Percentiles rank a stretch among this genome's conserved stretches.
Conservation (phyloP, 2,888 invertebrate genomes). For the Agrochola circellaris region DNA sequence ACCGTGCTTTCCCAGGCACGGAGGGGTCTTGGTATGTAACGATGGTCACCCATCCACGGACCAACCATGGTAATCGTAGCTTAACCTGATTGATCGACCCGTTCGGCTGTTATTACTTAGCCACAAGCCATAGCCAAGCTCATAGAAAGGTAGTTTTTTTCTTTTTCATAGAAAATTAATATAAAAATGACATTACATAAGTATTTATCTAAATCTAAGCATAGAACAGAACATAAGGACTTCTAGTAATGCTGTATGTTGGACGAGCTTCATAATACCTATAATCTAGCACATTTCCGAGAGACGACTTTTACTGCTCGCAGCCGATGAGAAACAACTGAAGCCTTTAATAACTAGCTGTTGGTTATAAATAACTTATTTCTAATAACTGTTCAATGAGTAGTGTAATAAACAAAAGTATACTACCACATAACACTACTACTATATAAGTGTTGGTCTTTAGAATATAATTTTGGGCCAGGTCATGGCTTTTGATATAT, state of each 20-base stretch:
- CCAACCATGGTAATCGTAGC: no score
- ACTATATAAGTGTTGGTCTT: no score
- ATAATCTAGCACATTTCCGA: slow-evolving; percentile 22
- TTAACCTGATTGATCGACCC: no score
- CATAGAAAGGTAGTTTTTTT: no score
- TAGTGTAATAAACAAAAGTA: background rate
- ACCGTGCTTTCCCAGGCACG: no score
- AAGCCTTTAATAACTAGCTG: slow-evolving; percentile 20
- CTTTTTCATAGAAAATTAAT: background rate
- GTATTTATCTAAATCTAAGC: background rate
- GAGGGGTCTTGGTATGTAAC: no score
- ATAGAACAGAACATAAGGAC: background rate
- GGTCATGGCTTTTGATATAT: no score
- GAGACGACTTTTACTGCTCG: slow-evolving; percentile 1
- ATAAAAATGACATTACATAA: background rate
- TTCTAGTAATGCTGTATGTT: background rate
- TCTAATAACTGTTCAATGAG: background rate
- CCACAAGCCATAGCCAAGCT: no score
- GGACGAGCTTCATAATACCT: slow-evolving; percentile 1
- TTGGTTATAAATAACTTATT: slow-evolving; percentile 10
- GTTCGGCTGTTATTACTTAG: no score
- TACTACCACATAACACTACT: slow-evolving; percentile 1
- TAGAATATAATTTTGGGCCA: background rate
- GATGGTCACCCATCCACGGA: no score
- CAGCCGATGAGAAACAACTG: slow-evolving; percentile 24